Conservation (phyloP, 92 coral and sea anemone species). For the Paramuricea clavata region DNA sequence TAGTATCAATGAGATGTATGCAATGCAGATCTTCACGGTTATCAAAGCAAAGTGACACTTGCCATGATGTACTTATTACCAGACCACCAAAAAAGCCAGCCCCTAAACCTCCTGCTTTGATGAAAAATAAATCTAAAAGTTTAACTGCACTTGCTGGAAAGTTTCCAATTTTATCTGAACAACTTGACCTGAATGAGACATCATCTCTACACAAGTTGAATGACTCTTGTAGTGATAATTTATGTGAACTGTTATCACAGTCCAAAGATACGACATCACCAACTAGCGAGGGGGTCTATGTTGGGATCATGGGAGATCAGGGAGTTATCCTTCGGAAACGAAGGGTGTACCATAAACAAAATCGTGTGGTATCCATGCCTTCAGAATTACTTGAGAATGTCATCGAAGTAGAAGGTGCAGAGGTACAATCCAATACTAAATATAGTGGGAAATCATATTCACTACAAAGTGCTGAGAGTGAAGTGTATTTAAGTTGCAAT, state of each 20-base stretch:
- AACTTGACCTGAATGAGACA: slow-evolving; percentile 30
- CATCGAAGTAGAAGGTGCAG: slow-evolving; percentile 22
- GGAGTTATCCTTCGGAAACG: slow-evolving; percentile 46
- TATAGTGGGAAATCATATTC: neutral
- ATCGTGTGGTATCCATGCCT: slow-evolving; percentile 47
- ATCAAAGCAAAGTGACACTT: neutral
- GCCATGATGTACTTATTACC: slow-evolving; percentile 38
- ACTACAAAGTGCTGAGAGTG: slow-evolving; percentile 33
- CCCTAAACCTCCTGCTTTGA: slow-evolving; percentile 40
- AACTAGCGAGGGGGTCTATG: slow-evolving; percentile 48
- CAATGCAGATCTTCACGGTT: slow-evolving; percentile 22
- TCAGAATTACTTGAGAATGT: slow-evolving; percentile 40
- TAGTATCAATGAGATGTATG: neutral
- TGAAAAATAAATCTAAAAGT: slow-evolving; percentile 36
- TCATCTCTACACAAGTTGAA: slow-evolving; percentile 40
- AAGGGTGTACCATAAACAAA: slow-evolving; percentile 2
- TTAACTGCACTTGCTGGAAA: slow-evolving; percentile 27
- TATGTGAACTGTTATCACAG: slow-evolving; percentile 45
- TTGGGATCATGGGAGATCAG: slow-evolving; percentile 40
- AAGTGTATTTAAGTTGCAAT: slow-evolving; percentile 26
- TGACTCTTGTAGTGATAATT: slow-evolving; percentile 40
- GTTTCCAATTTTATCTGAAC: slow-evolving; percentile 41
- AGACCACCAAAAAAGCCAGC: slow-evolving; percentile 54
- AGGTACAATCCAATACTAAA: neutral
- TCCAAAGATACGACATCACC: slow-evolving; percentile 31